Evolutionary conservation across 2,797 vertebrate genomes (phyloP).

Genomic region (Monodelphis domestica): DNA sequence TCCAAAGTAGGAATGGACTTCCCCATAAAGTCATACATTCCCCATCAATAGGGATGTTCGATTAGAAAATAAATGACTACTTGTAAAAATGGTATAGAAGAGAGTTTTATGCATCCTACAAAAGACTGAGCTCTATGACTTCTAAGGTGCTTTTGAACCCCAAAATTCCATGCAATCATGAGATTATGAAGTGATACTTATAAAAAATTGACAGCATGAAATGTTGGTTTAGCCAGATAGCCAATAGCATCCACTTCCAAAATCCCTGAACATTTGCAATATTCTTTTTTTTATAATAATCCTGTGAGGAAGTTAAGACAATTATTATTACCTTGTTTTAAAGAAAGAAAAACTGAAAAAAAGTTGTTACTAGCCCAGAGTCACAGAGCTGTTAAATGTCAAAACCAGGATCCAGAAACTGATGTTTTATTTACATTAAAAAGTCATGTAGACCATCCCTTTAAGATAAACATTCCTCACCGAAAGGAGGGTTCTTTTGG

Average conservation of each 20-base stretch:
- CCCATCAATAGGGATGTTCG: neutral
- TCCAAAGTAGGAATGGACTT: neutral
- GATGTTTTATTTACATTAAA: neutral
- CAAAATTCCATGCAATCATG: neutral
- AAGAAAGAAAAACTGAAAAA: too few species aligned
- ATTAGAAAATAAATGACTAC: neutral
- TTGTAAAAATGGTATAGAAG: neutral
- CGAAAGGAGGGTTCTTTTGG: neutral
- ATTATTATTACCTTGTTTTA: neutral
- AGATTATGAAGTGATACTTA: slow-evolving; percentile 11
- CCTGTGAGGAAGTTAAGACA: neutral
- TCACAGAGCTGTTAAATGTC: neutral
- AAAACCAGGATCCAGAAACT: neutral
- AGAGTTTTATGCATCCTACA: neutral
- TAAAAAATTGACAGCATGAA: neutral
- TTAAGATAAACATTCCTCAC: neutral
- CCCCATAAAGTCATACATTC: neutral
- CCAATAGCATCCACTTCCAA: neutral
- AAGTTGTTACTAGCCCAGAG: neutral
- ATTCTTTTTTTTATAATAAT: neutral
- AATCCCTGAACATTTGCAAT: neutral
- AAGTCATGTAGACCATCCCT: neutral
- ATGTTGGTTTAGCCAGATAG: slow-evolving; percentile 46
- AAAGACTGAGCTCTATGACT: neutral
- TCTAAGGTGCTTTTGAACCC: neutral